Base-by-base conservation (phyloP, 2,113 vertebrate genomes). In the Pelecanoides urinatrix region DNA sequence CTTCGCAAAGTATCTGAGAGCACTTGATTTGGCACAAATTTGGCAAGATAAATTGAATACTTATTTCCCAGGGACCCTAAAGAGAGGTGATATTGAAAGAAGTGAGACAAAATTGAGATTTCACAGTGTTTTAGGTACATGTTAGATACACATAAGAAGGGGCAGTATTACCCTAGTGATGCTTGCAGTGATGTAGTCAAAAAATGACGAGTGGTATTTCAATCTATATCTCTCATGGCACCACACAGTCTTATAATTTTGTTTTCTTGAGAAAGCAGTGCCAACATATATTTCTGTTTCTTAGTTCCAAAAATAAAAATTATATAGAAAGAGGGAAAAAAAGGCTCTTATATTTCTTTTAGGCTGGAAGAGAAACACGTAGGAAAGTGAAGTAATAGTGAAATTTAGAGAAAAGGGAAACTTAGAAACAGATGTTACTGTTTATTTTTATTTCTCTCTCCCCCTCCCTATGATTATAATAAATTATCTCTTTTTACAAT, bases 391-490 rank as follows among this genome's bases (percentile, higher is more conserved):
- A 73, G 22, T 62, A 80, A 61, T 59, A 87, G 36, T 71, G 72
- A 84, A 91, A 81, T 75, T 50, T n/a, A 68, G 68, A 84, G 63
- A 78, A 62, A 78, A 56, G 19, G 12, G 85, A 86, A 78, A 81
- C 44, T 89, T 78, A 66, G 55, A 56, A 95, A 94, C 68, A 91
- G 86, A 92, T 84, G 71, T 88, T 17, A 4, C 27, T 86, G 70
- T 86, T 96, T 94, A 80, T 94, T 96, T 96, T 81, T 61, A 73
- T 86, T 93, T 90, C 59, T 32, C 42, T 72, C 50, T 83, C 63
- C 27, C 3, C 34, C 26, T 50, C 47, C 4, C 22, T 65, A 23
- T 66, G 38, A 92, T 92, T 90, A 86, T 36, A 93, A 96, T 86
- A 74, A 86, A 91, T 95, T 65, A 65, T 78, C n/a, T 91, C 32